Conservation (phyloP, 30 jellyfish, hydroid and myxozoan species). For the Rhopilema esculentum region DNA sequence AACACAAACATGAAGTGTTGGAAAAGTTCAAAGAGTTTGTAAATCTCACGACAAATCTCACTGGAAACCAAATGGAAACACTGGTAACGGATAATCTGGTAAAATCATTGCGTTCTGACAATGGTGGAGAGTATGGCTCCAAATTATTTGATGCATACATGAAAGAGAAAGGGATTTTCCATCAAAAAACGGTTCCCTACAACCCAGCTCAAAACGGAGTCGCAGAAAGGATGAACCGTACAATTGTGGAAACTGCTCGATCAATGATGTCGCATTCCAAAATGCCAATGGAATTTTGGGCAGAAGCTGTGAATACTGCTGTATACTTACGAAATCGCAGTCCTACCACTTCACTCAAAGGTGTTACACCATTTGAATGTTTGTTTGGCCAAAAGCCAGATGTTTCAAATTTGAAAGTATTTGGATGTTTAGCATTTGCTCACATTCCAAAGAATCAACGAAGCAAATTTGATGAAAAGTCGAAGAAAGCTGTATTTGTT, state of each 20-base stretch:
- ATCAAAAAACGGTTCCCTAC: conserved; percentile 41
- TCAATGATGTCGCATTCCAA: conserved; percentile 49
- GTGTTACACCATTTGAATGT: conserved; percentile 36
- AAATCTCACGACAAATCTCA: conserved; percentile 1
- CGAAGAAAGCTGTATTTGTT: conserved; percentile 45
- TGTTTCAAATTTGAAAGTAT: conserved; percentile 46
- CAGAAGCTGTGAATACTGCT: conserved; percentile 63
- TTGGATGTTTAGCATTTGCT: conserved; percentile 42
- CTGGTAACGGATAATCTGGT: conserved; percentile 19
- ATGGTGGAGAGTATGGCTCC: conserved; percentile 60
- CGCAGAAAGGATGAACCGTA: conserved; percentile 54
- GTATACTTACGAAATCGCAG: conserved; percentile 44
- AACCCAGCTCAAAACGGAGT: conserved; percentile 60
- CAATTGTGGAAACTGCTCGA: conserved; percentile 47
- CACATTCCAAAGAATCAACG: conserved; percentile 38
- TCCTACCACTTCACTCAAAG: conserved; percentile 34
- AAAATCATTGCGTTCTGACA: conserved; percentile 35
- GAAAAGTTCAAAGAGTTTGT: conserved; percentile 41
- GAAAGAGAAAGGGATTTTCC: conserved; percentile 15
- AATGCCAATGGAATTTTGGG: conserved; percentile 50
- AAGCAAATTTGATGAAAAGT: conserved; percentile 54
- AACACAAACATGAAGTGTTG: conserved; percentile 28
- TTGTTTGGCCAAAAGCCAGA: conserved; percentile 38
- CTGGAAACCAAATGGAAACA: conserved; percentile 28
- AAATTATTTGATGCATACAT: conserved; percentile 12